Evolutionary conservation across 2,888 invertebrate species (phyloP).

Genomic region (Onthophagus sagittarius): DNA sequence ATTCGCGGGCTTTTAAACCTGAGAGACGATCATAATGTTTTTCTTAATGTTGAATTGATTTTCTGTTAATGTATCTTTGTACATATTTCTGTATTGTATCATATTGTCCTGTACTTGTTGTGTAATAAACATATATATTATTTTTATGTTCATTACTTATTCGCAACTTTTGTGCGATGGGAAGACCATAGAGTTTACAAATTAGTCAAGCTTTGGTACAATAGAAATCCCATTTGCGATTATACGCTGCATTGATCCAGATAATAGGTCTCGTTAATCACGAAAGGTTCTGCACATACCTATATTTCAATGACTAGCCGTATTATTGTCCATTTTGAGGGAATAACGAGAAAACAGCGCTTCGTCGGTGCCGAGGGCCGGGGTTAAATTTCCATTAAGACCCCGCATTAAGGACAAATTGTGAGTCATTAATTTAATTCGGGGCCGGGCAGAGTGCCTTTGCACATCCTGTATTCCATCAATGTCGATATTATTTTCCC

Average conservation of each 20-base stretch:
- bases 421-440: background rate
- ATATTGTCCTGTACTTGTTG: too few relatives aligned
- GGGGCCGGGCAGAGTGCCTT: background rate
- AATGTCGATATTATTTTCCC: background rate
- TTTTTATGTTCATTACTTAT: background rate
- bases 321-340: background rate
- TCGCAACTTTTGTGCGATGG: background rate
- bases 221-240: background rate
- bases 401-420: background rate
- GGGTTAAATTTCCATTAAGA: background rate
- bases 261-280: background rate
- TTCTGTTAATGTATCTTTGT: too few relatives aligned
- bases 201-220: background rate
- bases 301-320: background rate
- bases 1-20: too few relatives aligned
- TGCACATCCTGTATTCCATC: background rate
- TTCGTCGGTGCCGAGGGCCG: background rate
- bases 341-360: background rate
- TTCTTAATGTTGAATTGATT: too few relatives aligned
- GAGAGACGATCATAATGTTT: too few relatives aligned
- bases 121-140: too few relatives aligned
- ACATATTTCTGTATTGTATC: too few relatives aligned
- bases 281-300: background rate
- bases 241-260: background rate
- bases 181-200: background rate